phyloP scores from a whole-genome alignment of 2,888 invertebrate genomes.

The Acanthosepion lycidas region DNA sequence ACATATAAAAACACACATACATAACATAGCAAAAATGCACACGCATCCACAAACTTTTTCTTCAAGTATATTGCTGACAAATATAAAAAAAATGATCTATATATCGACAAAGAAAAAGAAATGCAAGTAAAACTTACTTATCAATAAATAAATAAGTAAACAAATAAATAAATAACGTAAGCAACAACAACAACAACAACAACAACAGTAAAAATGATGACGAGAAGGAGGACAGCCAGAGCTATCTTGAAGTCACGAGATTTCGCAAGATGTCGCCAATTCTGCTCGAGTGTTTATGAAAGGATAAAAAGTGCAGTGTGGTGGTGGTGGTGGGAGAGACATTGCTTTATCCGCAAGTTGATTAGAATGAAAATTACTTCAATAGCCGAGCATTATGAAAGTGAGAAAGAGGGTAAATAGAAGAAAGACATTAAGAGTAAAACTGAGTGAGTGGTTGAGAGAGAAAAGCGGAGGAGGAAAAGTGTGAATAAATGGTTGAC shows the following conservation, averaged over 20 bases:
- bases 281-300: constrained; percentile 11
- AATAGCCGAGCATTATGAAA: background rate
- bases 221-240: background rate
- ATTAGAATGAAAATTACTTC: constrained; percentile 21
- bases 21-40: too few species aligned
- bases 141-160: background rate
- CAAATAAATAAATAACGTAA: background rate
- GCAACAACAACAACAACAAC: too few species aligned
- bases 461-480: background rate
- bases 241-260: background rate
- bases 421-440: background rate
- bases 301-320: background rate
- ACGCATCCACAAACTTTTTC: background rate
- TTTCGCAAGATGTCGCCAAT: constrained; percentile 33
- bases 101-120: background rate
- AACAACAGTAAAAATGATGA: background rate
- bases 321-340: background rate
- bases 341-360: background rate
- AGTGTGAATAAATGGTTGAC: background rate
- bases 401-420: background rate
- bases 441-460: background rate
- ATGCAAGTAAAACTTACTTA: background rate
- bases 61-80: background rate
- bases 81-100: background rate
- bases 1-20: background rate